Evolutionary conservation across 2,797 vertebrate genomes (phyloP), one percentile per base, ranked within the genome.

Genomic region (Tarsius wallacei): DNA sequence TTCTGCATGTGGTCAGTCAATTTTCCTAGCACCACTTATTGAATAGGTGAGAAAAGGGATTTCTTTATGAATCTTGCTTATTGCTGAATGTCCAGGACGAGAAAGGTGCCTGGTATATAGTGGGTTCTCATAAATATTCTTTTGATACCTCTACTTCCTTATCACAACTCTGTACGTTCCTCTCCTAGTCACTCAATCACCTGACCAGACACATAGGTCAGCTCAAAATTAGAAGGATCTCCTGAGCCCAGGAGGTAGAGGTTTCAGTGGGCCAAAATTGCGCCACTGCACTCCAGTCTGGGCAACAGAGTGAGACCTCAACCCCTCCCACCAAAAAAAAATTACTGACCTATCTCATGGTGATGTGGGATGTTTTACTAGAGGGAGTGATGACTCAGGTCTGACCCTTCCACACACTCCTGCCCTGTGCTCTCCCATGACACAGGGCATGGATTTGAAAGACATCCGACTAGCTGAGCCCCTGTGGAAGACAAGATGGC

Each of bases 391-490:
- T 51, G 49, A 28, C 24, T 36, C 55, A 24, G 17, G 28, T 4
- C 7, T 66, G 81, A 53, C 53, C 47, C 0, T 2, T 15, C 84
- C 57, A 55, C 24, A 0, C 0, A 3, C 1, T 12, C 12, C 49
- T 11, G 57, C 10, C 4, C 55, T 0, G 0, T 2, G 0, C 19
- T 57, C 33, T 49, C n/a, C 36, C 55, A 12, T 13, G 36, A 53
- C n/a, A 26, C n/a, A 36, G 70, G 33, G 3, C 0, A 2, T 19
- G 36, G 63, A 19, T 57, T 31, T 78, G 77, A 81, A 93, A 74
- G 55, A 53, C 31, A 49, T 28, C 51, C 1, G 0, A 3, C 57
- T 70, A 19, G 55, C 42, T 61, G 83, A 36, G n/a, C 87, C 59
- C 42, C 36, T n/a, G 64, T 51, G 47, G 63, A 49, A 59, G 70